phyloP scores from a whole-genome alignment of 2,797 vertebrate species.

The Artibeus lituratus region DNA sequence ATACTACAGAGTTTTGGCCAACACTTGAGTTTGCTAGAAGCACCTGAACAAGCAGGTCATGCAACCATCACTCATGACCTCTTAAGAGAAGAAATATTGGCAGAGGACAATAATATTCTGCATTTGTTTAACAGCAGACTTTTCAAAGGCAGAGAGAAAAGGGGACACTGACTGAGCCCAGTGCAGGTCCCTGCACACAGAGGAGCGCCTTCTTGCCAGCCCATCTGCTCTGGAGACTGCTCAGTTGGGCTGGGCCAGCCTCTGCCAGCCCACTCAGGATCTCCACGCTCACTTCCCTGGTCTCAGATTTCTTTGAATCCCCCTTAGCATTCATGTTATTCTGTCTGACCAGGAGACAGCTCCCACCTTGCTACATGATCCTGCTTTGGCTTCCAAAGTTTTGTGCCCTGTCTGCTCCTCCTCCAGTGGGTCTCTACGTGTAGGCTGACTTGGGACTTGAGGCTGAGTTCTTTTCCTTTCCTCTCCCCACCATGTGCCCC shows the following conservation, averaged over 20 bases:
- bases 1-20: neutral
- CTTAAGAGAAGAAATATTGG: neutral
- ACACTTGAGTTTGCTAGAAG: neutral
- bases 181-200: neutral
- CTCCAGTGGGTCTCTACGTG: neutral
- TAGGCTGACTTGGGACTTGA: neutral
- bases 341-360: neutral
- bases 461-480: neutral
- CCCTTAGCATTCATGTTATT: neutral
- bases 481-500: neutral
- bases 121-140: neutral
- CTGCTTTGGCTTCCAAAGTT: neutral
- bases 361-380: neutral
- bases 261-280: neutral
- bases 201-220: neutral
- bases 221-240: neutral
- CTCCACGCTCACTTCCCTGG: neutral
- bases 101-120: neutral
- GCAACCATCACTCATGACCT: neutral
- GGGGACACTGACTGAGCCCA: neutral
- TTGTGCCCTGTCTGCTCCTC: neutral
- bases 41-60: neutral
- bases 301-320: neutral
- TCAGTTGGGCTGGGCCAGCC: neutral
- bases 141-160: neutral